Evolutionary conservation across 2,113 vertebrate species (phyloP).

Genomic region (Cichladusa arquata): DNA sequence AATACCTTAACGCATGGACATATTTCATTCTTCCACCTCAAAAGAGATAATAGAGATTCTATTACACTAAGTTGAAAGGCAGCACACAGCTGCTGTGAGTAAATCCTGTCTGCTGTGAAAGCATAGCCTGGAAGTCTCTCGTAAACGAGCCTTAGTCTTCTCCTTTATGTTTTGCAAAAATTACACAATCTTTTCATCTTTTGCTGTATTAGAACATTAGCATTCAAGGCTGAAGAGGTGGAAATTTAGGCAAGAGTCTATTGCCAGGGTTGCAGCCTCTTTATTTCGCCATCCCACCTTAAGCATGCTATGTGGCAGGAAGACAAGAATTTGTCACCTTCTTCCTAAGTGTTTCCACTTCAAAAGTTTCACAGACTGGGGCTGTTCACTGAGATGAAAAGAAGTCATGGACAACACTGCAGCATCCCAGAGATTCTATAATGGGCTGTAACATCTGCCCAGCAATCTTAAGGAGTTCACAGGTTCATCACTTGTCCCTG

Average conservation of each 20-base stretch:
- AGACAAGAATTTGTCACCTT: neutral
- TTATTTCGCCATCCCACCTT: neutral
- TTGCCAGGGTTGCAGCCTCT: neutral
- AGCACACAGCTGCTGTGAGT: neutral
- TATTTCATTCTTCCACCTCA: neutral
- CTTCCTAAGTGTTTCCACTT: neutral
- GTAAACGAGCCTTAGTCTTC: neutral
- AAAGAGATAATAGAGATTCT: neutral
- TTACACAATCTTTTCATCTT: neutral
- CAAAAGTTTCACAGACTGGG: neutral
- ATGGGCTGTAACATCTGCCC: neutral
- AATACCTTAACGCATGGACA: neutral
- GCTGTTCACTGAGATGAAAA: neutral
- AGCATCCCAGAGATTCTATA: neutral
- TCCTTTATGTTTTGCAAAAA: neutral
- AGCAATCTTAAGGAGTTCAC: neutral
- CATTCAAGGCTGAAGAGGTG: neutral
- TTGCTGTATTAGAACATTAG: neutral
- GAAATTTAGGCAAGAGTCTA: neutral
- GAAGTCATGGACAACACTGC: neutral
- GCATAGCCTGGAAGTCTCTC: neutral
- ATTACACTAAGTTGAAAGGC: neutral
- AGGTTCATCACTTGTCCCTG: neutral
- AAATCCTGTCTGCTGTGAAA: neutral
- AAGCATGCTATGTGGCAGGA: neutral